Percentiles rank a stretch among this genome's conserved stretches.
phyloP scores from a whole-genome alignment of 1,140 invertebrate genomes.

The Hestina assimilis region DNA sequence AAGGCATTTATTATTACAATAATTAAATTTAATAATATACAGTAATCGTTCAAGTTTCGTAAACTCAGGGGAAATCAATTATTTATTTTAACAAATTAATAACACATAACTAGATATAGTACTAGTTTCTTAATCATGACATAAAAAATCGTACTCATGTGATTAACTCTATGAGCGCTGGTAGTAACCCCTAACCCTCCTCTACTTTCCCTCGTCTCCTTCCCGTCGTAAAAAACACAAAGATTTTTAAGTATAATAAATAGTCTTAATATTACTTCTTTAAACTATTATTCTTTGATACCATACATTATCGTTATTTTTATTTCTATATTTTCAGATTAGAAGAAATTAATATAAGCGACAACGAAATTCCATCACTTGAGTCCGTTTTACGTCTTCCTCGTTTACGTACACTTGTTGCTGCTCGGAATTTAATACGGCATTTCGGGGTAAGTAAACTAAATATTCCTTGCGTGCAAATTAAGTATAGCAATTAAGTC shows the following conservation, averaged over 20 bases:
- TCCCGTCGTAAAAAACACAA: too few relatives aligned
- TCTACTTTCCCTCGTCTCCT: too few relatives aligned
- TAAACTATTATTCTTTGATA: too few relatives aligned
- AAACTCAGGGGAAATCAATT: background rate
- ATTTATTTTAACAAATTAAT: too few relatives aligned
- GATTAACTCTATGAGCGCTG: too few relatives aligned
- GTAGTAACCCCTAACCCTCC: too few relatives aligned
- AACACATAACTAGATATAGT: too few relatives aligned
- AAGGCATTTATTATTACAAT: background rate
- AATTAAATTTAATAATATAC: background rate
- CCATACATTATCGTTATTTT: too few relatives aligned
- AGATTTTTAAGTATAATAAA: background rate
- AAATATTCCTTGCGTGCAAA: background rate
- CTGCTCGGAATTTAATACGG: constrained; percentile 80
- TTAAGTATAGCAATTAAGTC: too few relatives aligned
- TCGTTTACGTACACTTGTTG: constrained; percentile 79
- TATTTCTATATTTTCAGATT: constrained; percentile 77
- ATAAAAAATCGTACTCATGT: too few relatives aligned
- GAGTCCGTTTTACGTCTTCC: constrained; percentile 80
- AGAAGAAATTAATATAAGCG: constrained; percentile 83
- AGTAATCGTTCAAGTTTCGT: background rate
- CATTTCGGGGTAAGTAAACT: constrained; percentile 50
- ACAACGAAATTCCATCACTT: constrained; percentile 83
- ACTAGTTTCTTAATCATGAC: too few relatives aligned
- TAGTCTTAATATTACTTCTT: too few relatives aligned